Conservation (phyloP, 2,797 vertebrate species). For the Premnoplex brunnescens region DNA sequence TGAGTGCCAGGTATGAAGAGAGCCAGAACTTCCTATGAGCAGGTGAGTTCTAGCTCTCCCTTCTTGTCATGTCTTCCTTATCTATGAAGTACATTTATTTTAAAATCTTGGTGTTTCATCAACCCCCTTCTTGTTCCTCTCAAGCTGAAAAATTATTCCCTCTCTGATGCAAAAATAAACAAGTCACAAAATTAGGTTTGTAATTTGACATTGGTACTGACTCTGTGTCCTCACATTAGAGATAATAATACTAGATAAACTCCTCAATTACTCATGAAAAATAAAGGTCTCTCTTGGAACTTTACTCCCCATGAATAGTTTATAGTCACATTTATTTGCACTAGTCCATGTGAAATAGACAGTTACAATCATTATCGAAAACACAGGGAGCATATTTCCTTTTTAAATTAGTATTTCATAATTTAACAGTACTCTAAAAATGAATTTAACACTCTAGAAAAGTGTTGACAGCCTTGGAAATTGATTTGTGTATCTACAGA, state of each 20-base stretch:
- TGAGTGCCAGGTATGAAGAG: neutral
- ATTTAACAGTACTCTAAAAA: constrained; percentile 27
- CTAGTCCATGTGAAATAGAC: neutral
- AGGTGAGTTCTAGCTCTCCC: neutral
- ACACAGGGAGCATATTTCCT: neutral
- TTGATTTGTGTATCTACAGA: neutral
- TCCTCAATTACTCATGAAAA: neutral
- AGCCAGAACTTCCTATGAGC: neutral
- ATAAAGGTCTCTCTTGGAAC: neutral
- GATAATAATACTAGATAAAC: neutral
- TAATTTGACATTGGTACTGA: neutral
- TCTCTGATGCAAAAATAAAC: neutral
- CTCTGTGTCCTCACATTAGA: neutral
- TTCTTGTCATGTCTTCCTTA: neutral
- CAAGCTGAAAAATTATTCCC: neutral
- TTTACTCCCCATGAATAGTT: neutral
- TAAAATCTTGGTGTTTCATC: neutral
- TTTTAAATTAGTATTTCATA: constrained; percentile 29
- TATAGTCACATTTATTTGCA: neutral
- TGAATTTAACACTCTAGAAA: constrained; percentile 3
- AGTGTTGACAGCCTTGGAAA: constrained; percentile 43
- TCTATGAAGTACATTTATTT: neutral
- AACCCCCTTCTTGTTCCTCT: neutral
- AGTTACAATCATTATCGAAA: constrained; percentile 1
- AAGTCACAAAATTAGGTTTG: neutral